Conservation (phyloP, 2,113 vertebrate species). For the Gambusia holbrooki region DNA sequence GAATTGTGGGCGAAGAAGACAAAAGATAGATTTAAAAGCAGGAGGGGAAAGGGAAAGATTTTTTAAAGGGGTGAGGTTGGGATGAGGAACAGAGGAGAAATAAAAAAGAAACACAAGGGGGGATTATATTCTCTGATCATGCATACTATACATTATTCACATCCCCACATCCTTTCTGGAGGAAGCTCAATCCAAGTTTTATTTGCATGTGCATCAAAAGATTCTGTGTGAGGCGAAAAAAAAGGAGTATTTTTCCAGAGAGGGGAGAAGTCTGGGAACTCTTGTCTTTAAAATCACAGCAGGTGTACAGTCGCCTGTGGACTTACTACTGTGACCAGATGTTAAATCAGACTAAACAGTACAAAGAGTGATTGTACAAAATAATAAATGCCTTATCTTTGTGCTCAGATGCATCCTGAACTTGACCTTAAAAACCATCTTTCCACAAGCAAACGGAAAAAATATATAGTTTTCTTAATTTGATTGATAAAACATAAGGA, state of each 20-base stretch:
- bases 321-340: conserved; percentile 66
- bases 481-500: not conserved
- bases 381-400: conserved; percentile 2
- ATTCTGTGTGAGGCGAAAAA: conserved; percentile 13
- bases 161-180: conserved; percentile 52
- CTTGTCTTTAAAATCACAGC: conserved; percentile 53
- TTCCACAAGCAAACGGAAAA: not conserved
- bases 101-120: conserved; percentile 19
- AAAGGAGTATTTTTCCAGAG: conserved; percentile 13
- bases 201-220: conserved; percentile 50
- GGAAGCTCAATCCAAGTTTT: conserved; percentile 44
- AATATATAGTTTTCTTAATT: not conserved
- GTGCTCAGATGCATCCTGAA: not conserved
- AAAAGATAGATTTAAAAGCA: conserved; percentile 9
- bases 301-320: conserved; percentile 39
- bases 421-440: not conserved
- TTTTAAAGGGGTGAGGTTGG: conserved; percentile 32
- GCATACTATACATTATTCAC: conserved; percentile 37
- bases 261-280: conserved; percentile 29
- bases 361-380: not conserved
- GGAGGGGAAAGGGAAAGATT: not conserved
- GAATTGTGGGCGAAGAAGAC: not conserved
- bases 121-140: conserved; percentile 38
- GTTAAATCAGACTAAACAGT: conserved; percentile 39
- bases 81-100: conserved; percentile 13